These are phyloP conservation scores for Chymomyza amoena DNA, from an alignment of 2,888 invertebrate species.

Conservation along the genomic window DNA sequence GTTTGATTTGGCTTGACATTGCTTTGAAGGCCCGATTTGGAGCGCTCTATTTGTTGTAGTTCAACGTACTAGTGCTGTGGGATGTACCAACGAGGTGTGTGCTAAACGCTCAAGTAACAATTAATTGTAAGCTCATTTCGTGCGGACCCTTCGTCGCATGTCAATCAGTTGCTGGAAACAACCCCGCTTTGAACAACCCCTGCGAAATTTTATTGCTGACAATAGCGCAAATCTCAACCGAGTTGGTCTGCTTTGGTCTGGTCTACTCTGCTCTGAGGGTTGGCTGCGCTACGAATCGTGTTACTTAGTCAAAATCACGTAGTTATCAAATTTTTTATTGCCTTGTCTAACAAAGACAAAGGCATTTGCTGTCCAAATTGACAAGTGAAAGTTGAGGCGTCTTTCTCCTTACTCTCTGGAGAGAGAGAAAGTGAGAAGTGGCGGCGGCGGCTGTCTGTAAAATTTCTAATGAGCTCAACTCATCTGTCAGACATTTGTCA, in stretches of 20 bases:
- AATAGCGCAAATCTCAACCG: constrained; percentile 49
- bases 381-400: constrained; percentile 43
- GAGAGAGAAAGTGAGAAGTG: constrained; percentile 1
- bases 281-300: constrained; percentile 27
- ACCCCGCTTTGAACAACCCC: neutral
- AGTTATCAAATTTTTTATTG: constrained; percentile 67
- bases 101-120: constrained; percentile 49
- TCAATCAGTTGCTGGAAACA: constrained; percentile 45
- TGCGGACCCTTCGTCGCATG: constrained; percentile 49
- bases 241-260: neutral
- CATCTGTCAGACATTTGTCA: constrained; percentile 66
- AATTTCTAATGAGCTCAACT: constrained; percentile 66
- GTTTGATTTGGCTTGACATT: neutral
- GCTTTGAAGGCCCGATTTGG: neutral
- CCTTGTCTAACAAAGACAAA: constrained; percentile 37
- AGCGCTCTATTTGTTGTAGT: neutral
- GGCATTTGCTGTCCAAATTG: constrained; percentile 45
- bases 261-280: neutral
- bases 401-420: neutral
- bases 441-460: constrained; percentile 31
- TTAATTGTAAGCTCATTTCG: constrained; percentile 68
- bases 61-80: neutral
- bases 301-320: constrained; percentile 66
- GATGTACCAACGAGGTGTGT: neutral
- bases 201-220: constrained; percentile 60